Evolutionary conservation across 2,113 vertebrate species (phyloP).

Genomic region (Syngnathus typhle): DNA sequence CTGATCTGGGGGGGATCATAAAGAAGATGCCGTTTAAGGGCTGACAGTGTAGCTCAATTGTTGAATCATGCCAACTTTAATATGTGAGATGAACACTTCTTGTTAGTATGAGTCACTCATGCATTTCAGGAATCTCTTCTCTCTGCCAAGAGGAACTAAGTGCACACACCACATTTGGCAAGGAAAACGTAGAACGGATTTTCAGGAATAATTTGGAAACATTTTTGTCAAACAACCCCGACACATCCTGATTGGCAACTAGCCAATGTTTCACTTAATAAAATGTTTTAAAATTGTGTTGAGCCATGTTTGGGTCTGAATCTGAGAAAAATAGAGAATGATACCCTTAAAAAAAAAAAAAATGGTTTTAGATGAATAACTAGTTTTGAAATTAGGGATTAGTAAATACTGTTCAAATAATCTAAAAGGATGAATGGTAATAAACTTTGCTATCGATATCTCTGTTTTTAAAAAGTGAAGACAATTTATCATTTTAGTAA

Average conservation of each 20-base stretch:
- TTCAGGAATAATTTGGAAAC: constrained; percentile 5
- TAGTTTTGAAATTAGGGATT: no score
- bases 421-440: no score
- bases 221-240: constrained; percentile 7
- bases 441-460: no score
- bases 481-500: no score
- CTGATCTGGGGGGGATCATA: constrained; percentile 4
- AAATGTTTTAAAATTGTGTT: no score
- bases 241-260: constrained; percentile 39
- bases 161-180: constrained; percentile 44
- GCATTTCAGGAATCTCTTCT: constrained; percentile 61
- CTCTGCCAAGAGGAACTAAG: constrained; percentile 53
- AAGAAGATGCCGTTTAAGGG: constrained; percentile 53
- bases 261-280: constrained; percentile 25
- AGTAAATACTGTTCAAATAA: no score
- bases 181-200: constrained; percentile 30
- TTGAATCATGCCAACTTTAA: constrained; percentile 51
- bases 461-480: no score
- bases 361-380: no score
- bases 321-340: neutral
- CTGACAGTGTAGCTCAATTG: constrained; percentile 35
- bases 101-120: constrained; percentile 67
- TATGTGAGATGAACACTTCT: constrained; percentile 56
- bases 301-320: constrained; percentile 13
- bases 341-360: neutral